These are phyloP conservation scores for Aselliscus stoliczkanus DNA, from an alignment of 2,797 vertebrate species.

Conservation along the genomic window DNA sequence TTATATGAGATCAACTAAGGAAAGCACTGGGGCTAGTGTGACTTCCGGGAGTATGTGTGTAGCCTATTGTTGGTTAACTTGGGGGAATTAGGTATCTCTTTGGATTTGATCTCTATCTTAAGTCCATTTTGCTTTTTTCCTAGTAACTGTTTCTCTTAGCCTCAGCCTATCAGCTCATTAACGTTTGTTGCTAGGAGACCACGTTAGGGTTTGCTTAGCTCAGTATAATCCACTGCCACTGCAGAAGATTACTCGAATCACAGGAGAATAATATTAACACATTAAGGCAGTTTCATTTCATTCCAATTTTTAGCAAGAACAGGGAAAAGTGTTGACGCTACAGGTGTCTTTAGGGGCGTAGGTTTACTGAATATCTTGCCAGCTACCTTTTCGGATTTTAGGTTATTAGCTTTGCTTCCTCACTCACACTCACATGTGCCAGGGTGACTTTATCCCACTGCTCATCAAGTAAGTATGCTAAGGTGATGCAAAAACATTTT, in stretches of 20 bases:
- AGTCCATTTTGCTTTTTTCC: not conserved
- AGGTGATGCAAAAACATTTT: not conserved
- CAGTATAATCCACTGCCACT: not conserved
- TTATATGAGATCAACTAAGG: not conserved
- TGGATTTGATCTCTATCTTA: not conserved
- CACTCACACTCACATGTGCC: not conserved
- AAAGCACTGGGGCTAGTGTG: not conserved
- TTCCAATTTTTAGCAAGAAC: not conserved
- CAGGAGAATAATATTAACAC: not conserved
- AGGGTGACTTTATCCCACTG: not conserved
- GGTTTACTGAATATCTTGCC: not conserved
- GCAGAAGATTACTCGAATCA: not conserved
- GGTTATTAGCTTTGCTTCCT: not conserved
- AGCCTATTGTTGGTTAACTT: not conserved
- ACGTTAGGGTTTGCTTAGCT: not conserved
- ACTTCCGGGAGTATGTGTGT: not conserved
- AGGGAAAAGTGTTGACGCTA: not conserved
- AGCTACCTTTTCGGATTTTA: not conserved
- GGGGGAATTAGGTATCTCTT: not conserved
- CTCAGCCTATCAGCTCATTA: not conserved
- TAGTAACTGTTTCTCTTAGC: not conserved
- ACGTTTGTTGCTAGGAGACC: slow-evolving; percentile 53
- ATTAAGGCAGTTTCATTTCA: not conserved
- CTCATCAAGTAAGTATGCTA: not conserved
- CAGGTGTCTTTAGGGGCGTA: not conserved